Conservation (phyloP, 2,888 invertebrate genomes). For the Yponomeuta cagnagella region DNA sequence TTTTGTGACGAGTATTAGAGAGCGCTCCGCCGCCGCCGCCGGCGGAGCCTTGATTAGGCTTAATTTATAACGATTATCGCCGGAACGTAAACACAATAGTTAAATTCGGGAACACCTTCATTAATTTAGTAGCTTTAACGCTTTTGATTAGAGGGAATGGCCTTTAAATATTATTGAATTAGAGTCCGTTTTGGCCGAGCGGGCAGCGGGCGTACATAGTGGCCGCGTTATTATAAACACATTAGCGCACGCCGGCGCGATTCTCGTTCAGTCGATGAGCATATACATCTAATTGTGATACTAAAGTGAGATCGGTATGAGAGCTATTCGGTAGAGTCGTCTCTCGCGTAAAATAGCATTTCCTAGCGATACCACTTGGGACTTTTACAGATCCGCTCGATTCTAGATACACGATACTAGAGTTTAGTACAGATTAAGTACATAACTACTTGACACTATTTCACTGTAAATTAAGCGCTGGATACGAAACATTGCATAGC, state of each 20-base stretch:
- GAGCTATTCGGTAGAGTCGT: slow-evolving; percentile 1
- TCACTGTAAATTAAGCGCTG: not conserved
- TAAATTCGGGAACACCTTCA: slow-evolving; percentile 57
- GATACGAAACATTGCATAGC: not conserved
- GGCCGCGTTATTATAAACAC: slow-evolving; percentile 46
- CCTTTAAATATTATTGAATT: not conserved
- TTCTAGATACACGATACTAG: too few relatives aligned
- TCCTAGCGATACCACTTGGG: not conserved
- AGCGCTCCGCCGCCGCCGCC: slow-evolving; percentile 5
- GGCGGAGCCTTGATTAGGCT: slow-evolving; percentile 31
- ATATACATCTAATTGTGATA: slow-evolving; percentile 12
- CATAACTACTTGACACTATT: not conserved
- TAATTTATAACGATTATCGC: slow-evolving; percentile 61
- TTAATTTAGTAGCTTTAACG: slow-evolving; percentile 38
- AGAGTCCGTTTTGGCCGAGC: slow-evolving; percentile 20
- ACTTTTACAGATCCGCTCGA: not conserved
- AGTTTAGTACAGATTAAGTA: not conserved
- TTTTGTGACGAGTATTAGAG: slow-evolving; percentile 2
- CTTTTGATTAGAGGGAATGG: not conserved
- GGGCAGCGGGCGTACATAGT: not conserved
- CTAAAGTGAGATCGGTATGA: not conserved
- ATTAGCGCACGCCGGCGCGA: slow-evolving; percentile 31
- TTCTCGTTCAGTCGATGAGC: not conserved
- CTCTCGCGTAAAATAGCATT: not conserved
- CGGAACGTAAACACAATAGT: slow-evolving; percentile 42